These are phyloP conservation scores for Metridium senile DNA, from an alignment of 92 coral and sea anemone genomes.

Conservation along the genomic window DNA sequence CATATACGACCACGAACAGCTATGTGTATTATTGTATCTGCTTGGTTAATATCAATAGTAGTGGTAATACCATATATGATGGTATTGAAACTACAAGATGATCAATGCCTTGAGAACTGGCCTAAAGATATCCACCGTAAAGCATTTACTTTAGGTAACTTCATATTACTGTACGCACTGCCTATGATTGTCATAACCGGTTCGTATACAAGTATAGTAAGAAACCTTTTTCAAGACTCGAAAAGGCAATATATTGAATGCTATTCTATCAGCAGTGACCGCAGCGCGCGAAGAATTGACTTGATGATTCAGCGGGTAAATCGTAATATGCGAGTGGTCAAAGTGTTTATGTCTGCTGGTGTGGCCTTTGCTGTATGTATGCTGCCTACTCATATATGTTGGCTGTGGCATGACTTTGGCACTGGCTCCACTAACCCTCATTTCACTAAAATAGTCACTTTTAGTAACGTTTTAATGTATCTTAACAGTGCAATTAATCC, in stretches of 20 bases:
- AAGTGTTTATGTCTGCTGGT: conserved; percentile 52
- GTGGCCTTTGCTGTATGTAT: conserved; percentile 49
- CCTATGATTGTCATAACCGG: conserved; percentile 41
- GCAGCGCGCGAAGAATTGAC: background rate
- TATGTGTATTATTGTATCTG: conserved; percentile 26
- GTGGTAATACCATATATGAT: conserved; percentile 49
- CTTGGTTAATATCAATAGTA: conserved; percentile 41
- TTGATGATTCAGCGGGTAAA: conserved; percentile 26
- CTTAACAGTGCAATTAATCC: conserved; percentile 46
- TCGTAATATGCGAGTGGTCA: conserved; percentile 49
- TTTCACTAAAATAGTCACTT: conserved; percentile 37
- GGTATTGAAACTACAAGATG: conserved; percentile 18
- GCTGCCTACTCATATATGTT: conserved; percentile 58
- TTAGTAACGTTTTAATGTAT: conserved; percentile 38
- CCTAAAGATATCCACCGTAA: conserved; percentile 36
- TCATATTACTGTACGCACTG: conserved; percentile 41
- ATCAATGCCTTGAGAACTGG: conserved; percentile 46
- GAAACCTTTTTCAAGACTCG: conserved; percentile 25
- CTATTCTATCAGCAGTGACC: background rate
- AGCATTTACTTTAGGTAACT: conserved; percentile 40
- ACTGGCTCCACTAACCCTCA: conserved; percentile 16
- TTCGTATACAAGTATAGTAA: conserved; percentile 40
- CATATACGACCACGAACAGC: conserved; percentile 27
- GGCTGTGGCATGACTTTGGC: conserved; percentile 64
- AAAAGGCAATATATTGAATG: conserved; percentile 22